These are phyloP conservation scores for Ectobius pallidus DNA, from an alignment of 2,888 invertebrate species.

Conservation along the genomic window DNA sequence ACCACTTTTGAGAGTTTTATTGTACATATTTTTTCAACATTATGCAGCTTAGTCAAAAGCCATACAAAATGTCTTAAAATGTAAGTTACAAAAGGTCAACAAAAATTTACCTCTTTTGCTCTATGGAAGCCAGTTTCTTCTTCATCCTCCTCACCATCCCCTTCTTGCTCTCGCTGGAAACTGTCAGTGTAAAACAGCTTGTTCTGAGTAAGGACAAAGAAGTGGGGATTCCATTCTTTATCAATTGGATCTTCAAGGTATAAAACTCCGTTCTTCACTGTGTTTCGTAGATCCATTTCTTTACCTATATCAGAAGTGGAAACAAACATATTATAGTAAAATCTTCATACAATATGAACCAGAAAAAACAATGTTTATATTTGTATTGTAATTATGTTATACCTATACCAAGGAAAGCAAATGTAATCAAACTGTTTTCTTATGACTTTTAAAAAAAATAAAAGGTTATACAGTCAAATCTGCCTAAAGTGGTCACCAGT, in stretches of 20 bases:
- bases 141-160: constrained; percentile 65
- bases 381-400: too few relatives aligned
- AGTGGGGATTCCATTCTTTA: constrained; percentile 91
- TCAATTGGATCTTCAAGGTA: constrained; percentile 89
- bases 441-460: too few relatives aligned
- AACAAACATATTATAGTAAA: not conserved
- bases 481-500: too few relatives aligned
- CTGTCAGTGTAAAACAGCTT: constrained; percentile 88
- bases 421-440: too few relatives aligned
- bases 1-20: too few relatives aligned
- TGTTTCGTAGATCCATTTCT: constrained; percentile 80
- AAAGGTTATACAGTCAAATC: too few relatives aligned
- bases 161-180: constrained; percentile 57
- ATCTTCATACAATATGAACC: not conserved
- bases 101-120: constrained; percentile 56
- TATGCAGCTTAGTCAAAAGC: too few relatives aligned
- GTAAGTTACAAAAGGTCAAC: too few relatives aligned
- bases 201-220: constrained; percentile 87
- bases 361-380: not conserved
- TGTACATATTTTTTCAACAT: too few relatives aligned
- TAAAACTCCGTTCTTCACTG: constrained; percentile 88
- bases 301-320: constrained; percentile 51
- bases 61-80: too few relatives aligned
- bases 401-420: too few relatives aligned
- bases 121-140: constrained; percentile 62